phyloP scores from a whole-genome alignment of 2,797 vertebrate species.

The Lateolabrax maculatus region DNA sequence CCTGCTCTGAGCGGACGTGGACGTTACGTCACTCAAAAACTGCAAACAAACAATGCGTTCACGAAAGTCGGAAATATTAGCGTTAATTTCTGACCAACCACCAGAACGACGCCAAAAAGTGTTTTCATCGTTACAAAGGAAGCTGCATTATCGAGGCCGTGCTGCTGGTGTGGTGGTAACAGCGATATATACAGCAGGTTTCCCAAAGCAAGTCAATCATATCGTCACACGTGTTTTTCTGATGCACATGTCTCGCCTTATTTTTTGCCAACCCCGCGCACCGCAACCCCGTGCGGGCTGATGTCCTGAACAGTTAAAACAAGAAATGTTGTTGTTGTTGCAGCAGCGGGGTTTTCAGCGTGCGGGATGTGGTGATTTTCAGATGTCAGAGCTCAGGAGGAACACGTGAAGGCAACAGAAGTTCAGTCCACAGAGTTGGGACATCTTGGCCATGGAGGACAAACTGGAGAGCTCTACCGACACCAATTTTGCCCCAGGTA shows the following conservation, averaged over 20 bases:
- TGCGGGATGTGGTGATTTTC: fast-evolving
- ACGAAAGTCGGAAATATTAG: background rate
- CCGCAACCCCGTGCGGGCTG: fast-evolving
- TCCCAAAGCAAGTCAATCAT: background rate
- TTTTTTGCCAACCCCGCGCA: too few species aligned
- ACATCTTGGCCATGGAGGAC: slow-evolving; percentile 70
- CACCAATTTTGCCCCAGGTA: slow-evolving; percentile 70
- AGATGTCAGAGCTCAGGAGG: slow-evolving; percentile 12
- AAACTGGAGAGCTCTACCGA: slow-evolving; percentile 35
- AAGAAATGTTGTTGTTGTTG: background rate
- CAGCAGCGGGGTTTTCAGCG: background rate
- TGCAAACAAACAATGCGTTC: slow-evolving; percentile 44
- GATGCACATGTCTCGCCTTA: background rate
- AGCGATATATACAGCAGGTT: background rate
- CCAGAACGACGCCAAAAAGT: background rate
- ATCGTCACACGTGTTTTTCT: background rate
- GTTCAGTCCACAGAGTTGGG: slow-evolving; percentile 54
- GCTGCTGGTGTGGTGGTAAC: too few species aligned
- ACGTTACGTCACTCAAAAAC: slow-evolving; percentile 64
- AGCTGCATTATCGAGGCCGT: background rate
- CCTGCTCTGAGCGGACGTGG: slow-evolving; percentile 50
- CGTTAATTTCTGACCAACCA: fast-evolving
- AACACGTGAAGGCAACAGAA: slow-evolving; percentile 67
- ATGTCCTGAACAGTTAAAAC: background rate
- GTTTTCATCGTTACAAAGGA: background rate